Conservation (phyloP, 2,797 vertebrate genomes). For the Aulostomus chinensis region DNA sequence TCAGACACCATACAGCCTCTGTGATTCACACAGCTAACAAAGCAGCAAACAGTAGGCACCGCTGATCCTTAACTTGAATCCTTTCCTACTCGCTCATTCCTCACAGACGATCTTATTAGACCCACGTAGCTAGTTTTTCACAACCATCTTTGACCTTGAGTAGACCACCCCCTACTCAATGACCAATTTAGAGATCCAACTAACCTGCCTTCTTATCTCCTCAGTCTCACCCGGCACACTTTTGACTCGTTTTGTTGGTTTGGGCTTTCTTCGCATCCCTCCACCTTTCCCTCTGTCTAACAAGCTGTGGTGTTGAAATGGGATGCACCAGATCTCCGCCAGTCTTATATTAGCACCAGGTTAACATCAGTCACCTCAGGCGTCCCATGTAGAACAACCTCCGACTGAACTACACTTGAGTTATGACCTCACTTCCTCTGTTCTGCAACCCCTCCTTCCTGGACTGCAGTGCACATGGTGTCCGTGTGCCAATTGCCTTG, state of each 20-base stretch:
- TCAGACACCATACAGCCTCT: slow-evolving; percentile 67
- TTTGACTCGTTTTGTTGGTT: slow-evolving; percentile 18
- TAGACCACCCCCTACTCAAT: slow-evolving; percentile 7
- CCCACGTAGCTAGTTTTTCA: slow-evolving; percentile 19
- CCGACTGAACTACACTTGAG: slow-evolving; percentile 6
- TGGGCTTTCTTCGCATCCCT: not conserved
- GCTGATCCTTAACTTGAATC: slow-evolving; percentile 51
- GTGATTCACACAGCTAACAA: slow-evolving; percentile 47
- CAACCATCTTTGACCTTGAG: slow-evolving; percentile 17
- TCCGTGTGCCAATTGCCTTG: slow-evolving; percentile 42
- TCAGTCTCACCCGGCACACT: slow-evolving; percentile 25
- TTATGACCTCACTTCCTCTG: slow-evolving; percentile 14
- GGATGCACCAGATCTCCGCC: too few species aligned
- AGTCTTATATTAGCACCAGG: too few species aligned
- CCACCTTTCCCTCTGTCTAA: not conserved
- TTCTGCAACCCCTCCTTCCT: slow-evolving; percentile 1
- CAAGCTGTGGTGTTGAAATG: slow-evolving; percentile 18
- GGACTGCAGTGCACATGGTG: slow-evolving; percentile 11
- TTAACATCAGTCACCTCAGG: slow-evolving; percentile 1
- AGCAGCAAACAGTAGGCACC: slow-evolving; percentile 46
- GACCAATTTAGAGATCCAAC: slow-evolving; percentile 32
- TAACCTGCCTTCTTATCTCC: slow-evolving; percentile 37
- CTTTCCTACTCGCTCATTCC: slow-evolving; percentile 13
- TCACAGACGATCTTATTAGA: slow-evolving; percentile 16
- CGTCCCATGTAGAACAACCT: slow-evolving; percentile 11